phyloP scores from a whole-genome alignment of 2,888 invertebrate species.

The Tinea trinotella region DNA sequence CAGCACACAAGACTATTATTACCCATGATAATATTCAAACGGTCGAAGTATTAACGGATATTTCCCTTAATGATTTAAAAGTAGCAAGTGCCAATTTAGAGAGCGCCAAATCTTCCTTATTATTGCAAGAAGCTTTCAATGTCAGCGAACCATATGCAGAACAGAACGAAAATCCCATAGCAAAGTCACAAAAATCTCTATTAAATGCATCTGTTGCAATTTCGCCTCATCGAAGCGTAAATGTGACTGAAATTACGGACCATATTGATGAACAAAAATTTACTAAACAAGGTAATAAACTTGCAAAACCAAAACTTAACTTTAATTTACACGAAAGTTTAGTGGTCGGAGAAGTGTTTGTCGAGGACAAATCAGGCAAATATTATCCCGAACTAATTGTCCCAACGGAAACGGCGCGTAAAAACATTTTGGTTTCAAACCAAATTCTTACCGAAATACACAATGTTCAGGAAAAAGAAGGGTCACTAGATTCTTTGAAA shows the following conservation, averaged over 20 bases:
- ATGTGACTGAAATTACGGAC: slow-evolving; percentile 76
- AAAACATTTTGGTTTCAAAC: slow-evolving; percentile 76
- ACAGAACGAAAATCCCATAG: slow-evolving; percentile 73
- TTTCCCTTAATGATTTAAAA: slow-evolving; percentile 57
- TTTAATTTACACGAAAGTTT: slow-evolving; percentile 76
- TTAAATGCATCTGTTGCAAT: slow-evolving; percentile 71
- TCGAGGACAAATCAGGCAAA: slow-evolving; percentile 81
- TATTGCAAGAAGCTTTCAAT: slow-evolving; percentile 77
- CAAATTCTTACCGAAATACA: slow-evolving; percentile 77
- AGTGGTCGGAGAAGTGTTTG: slow-evolving; percentile 77
- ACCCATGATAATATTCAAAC: slow-evolving; percentile 59
- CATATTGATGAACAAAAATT: slow-evolving; percentile 74
- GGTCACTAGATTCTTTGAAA: slow-evolving; percentile 70
- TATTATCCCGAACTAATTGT: slow-evolving; percentile 85
- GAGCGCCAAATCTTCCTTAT: slow-evolving; percentile 70
- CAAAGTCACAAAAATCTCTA: slow-evolving; percentile 55
- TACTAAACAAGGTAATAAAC: slow-evolving; percentile 51
- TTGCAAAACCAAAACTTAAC: slow-evolving; percentile 73
- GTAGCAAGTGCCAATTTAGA: slow-evolving; percentile 44
- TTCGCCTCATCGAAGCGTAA: slow-evolving; percentile 75
- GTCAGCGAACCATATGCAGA: slow-evolving; percentile 75
- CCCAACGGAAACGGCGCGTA: slow-evolving; percentile 81
- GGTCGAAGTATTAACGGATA: slow-evolving; percentile 67
- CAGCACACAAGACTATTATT: slow-evolving; percentile 39
- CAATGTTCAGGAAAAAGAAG: slow-evolving; percentile 79